These are phyloP conservation scores for Oreochromis niloticus DNA, from an alignment of 2,113 vertebrate species.

Conservation along the genomic window DNA sequence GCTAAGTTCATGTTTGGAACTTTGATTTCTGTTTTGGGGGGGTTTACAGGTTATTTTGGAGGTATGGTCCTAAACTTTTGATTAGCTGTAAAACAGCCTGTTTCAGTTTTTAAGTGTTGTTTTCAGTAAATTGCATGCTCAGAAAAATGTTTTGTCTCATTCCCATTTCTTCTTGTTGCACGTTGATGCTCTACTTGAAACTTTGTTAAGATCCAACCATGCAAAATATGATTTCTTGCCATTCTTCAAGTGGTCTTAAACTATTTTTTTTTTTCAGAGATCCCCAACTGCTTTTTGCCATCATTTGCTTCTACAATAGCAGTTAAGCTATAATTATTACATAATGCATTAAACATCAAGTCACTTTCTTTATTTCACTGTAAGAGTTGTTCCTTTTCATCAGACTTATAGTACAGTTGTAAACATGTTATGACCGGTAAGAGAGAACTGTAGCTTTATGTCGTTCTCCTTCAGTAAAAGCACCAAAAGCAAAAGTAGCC, in stretches of 20 bases:
- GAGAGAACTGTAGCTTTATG: not conserved
- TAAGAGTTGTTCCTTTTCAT: not conserved
- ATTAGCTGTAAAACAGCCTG: not conserved
- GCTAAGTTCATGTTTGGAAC: not conserved
- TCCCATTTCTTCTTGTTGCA: not conserved
- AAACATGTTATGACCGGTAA: not conserved
- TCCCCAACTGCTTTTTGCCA: not conserved
- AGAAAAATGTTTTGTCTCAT: not conserved
- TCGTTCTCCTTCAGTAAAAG: not conserved
- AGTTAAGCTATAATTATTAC: not conserved
- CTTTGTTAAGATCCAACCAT: not conserved
- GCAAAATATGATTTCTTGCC: not conserved
- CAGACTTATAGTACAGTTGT: not conserved
- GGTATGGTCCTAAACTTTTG: not conserved
- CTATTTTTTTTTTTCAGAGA: not conserved
- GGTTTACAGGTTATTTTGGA: not conserved
- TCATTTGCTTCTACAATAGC: not conserved
- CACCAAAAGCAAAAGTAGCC: not conserved
- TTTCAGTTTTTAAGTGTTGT: not conserved
- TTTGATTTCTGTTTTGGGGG: not conserved
- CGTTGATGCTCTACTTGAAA: not conserved
- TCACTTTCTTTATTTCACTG: not conserved
- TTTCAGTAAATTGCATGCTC: not conserved
- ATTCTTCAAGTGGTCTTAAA: not conserved
- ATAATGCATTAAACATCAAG: not conserved